phyloP scores from a whole-genome alignment of 2,113 vertebrate species.

The Neopipo cinnamomea region DNA sequence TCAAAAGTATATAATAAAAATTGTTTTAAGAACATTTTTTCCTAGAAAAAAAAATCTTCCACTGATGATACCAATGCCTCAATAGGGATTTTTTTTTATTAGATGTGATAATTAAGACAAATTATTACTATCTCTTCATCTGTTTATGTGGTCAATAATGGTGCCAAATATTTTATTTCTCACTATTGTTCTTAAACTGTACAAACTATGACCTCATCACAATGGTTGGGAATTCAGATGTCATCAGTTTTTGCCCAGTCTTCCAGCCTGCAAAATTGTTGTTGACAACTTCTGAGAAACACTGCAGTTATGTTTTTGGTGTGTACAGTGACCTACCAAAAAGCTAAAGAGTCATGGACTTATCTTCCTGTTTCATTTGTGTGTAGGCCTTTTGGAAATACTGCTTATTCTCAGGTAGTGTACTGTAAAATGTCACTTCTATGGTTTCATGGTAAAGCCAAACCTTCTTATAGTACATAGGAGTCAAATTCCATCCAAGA shows the following conservation, averaged over 20 bases:
- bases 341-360: not conserved
- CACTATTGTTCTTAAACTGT: not conserved
- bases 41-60: not conserved
- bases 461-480: not conserved
- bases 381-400: not conserved
- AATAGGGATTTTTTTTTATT: not conserved
- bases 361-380: not conserved
- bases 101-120: not conserved
- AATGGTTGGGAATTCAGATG: fast-evolving
- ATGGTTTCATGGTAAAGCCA: not conserved
- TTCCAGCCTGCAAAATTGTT: not conserved
- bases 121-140: not conserved
- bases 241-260: not conserved
- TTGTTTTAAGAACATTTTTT: not conserved
- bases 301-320: not conserved
- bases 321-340: not conserved
- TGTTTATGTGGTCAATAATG: not conserved
- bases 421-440: not conserved
- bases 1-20: not conserved
- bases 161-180: not conserved
- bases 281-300: not conserved
- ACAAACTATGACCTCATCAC: not conserved
- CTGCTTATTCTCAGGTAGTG: not conserved
- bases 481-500: not conserved
- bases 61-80: not conserved